A percentile compares a stretch with the other conserved stretches of the same genome.
Conservation (phyloP, 2,888 invertebrate species). For the Augiades crinisus region DNA sequence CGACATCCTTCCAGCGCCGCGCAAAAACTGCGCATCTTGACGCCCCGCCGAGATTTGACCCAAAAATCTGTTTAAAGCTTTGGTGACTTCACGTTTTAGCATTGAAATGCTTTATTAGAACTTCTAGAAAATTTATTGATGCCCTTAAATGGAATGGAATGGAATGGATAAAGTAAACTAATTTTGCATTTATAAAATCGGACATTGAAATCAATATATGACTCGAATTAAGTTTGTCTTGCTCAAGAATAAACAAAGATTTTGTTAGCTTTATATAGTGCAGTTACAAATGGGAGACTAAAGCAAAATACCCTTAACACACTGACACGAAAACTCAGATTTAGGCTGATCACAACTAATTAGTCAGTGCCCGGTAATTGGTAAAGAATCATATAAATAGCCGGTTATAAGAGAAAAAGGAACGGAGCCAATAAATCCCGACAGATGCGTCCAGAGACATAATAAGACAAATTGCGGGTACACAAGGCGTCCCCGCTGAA, state of each 20-base stretch:
- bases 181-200: too few relatives aligned
- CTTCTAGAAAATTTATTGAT: neutral
- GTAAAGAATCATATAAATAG: conserved; percentile 48
- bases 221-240: too few relatives aligned
- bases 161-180: neutral
- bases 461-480: conserved; percentile 61
- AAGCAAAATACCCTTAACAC: conserved; percentile 25
- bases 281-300: neutral
- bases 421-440: conserved; percentile 61
- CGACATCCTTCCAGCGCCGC: conserved; percentile 40
- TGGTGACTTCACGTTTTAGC: neutral
- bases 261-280: neutral
- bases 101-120: neutral
- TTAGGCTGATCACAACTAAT: conserved; percentile 52
- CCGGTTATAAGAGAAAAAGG: conserved; percentile 45
- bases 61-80: conserved; percentile 16
- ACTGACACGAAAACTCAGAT: conserved; percentile 52
- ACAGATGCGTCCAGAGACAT: conserved; percentile 52
- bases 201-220: too few relatives aligned
- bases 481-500: conserved; percentile 42
- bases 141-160: too few relatives aligned
- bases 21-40: conserved; percentile 35
- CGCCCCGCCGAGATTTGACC: conserved; percentile 21
- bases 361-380: conserved; percentile 66
- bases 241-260: neutral